These are phyloP conservation scores for Sarcophaga rosellei DNA, from an alignment of 2,888 invertebrate species.

Conservation along the genomic window DNA sequence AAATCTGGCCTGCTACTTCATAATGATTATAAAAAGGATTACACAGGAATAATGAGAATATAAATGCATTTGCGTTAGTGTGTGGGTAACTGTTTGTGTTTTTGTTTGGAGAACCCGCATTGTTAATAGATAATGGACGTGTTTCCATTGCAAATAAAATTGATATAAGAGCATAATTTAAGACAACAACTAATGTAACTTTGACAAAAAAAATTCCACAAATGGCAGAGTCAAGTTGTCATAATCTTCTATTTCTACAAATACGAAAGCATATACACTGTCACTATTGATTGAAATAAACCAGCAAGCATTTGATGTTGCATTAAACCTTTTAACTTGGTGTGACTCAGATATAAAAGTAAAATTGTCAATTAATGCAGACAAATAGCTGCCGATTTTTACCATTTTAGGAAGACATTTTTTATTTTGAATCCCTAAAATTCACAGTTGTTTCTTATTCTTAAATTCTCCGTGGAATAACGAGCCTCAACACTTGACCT, in stretches of 20 bases:
- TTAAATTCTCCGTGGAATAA: no score
- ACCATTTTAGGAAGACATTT: no score
- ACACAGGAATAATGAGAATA: not conserved
- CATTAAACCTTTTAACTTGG: no score
- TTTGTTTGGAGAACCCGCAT: constrained; percentile 52
- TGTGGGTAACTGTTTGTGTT: not conserved
- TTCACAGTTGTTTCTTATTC: no score
- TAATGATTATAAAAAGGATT: constrained; percentile 39
- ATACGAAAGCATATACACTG: constrained; percentile 18
- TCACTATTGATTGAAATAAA: not conserved
- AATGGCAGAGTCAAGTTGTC: constrained; percentile 76
- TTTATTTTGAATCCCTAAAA: no score
- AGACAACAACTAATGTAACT: constrained; percentile 57
- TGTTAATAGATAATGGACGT: constrained; percentile 60
- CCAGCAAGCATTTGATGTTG: not conserved
- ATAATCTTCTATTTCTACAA: constrained; percentile 35
- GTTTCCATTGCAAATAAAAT: constrained; percentile 47
- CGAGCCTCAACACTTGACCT: no score
- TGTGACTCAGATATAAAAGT: no score
- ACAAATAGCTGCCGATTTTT: no score
- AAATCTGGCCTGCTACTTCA: constrained; percentile 3
- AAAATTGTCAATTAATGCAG: no score
- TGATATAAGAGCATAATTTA: constrained; percentile 46
- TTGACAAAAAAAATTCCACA: constrained; percentile 72
- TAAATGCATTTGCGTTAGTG: constrained; percentile 5